A percentile compares a stretch with the other conserved stretches of the same genome.
Evolutionary conservation across 2,888 invertebrate genomes (phyloP).

Genomic region (Caenorhabditis parvicauda): DNA sequence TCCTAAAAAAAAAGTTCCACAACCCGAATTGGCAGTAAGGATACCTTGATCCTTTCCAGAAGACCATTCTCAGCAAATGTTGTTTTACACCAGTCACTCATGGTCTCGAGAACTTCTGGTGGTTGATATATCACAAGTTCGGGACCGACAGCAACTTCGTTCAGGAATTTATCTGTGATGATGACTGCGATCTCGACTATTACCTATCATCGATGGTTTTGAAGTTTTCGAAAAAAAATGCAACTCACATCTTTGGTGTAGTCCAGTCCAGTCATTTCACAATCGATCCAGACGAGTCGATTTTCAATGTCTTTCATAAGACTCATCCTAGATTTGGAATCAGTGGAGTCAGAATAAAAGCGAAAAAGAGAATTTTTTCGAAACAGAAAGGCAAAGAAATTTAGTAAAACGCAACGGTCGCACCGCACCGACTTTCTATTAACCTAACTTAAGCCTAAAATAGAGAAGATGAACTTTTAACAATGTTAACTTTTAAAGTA

Average conservation of each 20-base stretch:
- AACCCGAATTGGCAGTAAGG: slow-evolving; percentile 71
- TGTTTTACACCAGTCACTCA: slow-evolving; percentile 81
- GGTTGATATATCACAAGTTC: slow-evolving; percentile 78
- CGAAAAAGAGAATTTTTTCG: no score
- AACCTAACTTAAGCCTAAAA: no score
- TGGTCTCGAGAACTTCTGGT: slow-evolving; percentile 73
- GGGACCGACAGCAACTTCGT: slow-evolving; percentile 65
- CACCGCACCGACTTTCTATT: no score
- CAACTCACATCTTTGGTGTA: no score
- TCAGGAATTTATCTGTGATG: slow-evolving; percentile 73
- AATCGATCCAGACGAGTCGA: slow-evolving; percentile 55
- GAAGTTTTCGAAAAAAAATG: no score
- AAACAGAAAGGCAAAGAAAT: no score
- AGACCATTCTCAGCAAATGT: slow-evolving; percentile 84
- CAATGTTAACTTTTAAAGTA: no score
- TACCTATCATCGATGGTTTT: slow-evolving; percentile 67
- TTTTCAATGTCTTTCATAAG: slow-evolving; percentile 15
- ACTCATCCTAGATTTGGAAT: no score
- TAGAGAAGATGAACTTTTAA: no score
- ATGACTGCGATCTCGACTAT: slow-evolving; percentile 87
- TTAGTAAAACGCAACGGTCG: no score
- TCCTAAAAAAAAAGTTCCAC: slow-evolving; percentile 73
- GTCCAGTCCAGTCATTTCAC: slow-evolving; percentile 81
- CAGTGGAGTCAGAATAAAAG: no score
- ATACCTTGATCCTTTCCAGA: slow-evolving; percentile 70